phyloP scores from a whole-genome alignment of 2,797 vertebrate genomes.

The Myotis planiceps region DNA sequence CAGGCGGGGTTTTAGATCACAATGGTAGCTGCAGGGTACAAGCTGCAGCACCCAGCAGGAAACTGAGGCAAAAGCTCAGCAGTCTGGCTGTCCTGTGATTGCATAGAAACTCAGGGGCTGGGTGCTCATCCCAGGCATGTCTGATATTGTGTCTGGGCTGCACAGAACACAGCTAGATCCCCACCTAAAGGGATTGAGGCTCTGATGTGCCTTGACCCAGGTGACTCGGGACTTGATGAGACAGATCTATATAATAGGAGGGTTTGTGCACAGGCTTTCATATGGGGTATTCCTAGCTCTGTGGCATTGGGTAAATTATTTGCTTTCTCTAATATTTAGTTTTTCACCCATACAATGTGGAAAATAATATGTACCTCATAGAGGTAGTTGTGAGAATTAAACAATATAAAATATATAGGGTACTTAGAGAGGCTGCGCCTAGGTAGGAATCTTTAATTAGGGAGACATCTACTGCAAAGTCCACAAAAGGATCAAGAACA shows the following conservation, averaged over 20 bases:
- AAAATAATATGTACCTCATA: background rate
- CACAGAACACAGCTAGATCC: background rate
- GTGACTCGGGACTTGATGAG: background rate
- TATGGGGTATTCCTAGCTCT: background rate
- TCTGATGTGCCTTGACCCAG: background rate
- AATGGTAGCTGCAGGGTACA: background rate
- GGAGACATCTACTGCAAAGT: background rate
- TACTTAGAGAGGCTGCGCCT: background rate
- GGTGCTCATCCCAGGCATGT: background rate
- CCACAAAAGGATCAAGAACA: constrained; percentile 11
- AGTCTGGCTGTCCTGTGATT: background rate
- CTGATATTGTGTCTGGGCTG: background rate
- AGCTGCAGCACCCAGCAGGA: background rate
- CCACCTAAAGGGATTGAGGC: background rate
- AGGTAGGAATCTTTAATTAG: background rate
- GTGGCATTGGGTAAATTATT: background rate
- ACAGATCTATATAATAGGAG: background rate
- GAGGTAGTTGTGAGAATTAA: background rate
- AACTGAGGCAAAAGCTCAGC: background rate
- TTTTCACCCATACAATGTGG: constrained; percentile 39
- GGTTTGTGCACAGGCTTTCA: background rate
- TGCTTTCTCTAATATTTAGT: constrained; percentile 6
- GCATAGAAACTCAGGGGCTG: background rate
- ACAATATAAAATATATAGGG: background rate
- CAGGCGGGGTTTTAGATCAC: background rate